Base-by-base conservation (phyloP, 2,888 invertebrate genomes). In the Venustoraphidia nigricollis region DNA sequence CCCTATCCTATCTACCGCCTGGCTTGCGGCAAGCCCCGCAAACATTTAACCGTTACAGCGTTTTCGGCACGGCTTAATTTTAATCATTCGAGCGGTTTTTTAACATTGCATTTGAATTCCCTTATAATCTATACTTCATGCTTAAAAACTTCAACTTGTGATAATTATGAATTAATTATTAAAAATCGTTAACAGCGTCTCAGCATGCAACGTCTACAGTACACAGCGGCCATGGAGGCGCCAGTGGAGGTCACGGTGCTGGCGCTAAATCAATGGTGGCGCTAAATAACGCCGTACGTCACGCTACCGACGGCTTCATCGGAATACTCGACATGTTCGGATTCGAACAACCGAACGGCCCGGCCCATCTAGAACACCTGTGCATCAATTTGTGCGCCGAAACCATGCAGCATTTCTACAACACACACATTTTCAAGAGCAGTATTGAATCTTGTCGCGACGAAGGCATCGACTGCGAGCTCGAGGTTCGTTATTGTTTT, bases 401-500 rank as follows among this genome's bases (percentile, higher is more conserved):
- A 71, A 93, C 93, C 36, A 91, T 95, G 90, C 94, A 95, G 66
- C 94, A 94, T 67, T 94, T 93, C 67, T 95, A 94, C 73, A 95
- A 93, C 68, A 94, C 93, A 47, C 93, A 94, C 68, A 91, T 94
- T 57, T 94, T 95, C 70, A 93, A 93, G 67, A 88, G 90, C 17
- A 85, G 89, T 55, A 86, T 90, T 54, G 93, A 94, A 69, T 90
- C 93, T 47, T 92, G 93, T 61, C 77, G 90, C 52, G 94, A 94
- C 65, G 93, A 94, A 71, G 91, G 91, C 45, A 91, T 94, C 57
- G 76, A 81, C 47, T 86, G 85, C 63, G 90, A 91, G 60, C 82
- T 90, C 34, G 90, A 92, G 65, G 27, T 27, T 27, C 27, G 27
- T 5, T 27, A 27, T 27, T 27, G 5, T 27, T 17, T 17, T 17